Evolutionary conservation across 1,140 invertebrate genomes (phyloP), one percentile per base, ranked within the genome.

Genomic region (Eupristina koningsbergeri): DNA sequence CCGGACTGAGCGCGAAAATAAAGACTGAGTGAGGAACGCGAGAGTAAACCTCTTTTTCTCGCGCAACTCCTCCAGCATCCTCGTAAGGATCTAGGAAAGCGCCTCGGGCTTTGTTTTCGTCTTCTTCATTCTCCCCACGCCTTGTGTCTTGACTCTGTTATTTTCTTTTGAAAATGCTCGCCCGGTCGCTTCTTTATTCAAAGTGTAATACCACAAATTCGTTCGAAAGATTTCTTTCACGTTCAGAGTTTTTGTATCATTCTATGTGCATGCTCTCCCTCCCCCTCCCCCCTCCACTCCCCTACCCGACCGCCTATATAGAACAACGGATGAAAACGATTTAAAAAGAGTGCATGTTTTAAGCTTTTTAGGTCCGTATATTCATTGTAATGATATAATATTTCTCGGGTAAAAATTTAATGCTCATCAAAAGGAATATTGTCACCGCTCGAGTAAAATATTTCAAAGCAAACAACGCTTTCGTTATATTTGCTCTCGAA

Each of bases 1-100:
- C 34, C 67, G 34, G 67, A 36, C 34, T 22, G 36, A 41, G 34
- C 67, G 34, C 67, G 34, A 26, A 19, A 26, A 71, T 71, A 71
- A 36, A 71, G 34, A 71, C 8, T 6, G 13, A 1, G 67, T 36
- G 17, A 26, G 67, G 6, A 41, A 22, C 34, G 67, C 17, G 36
- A 9, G 34, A n/a, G 31, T 41, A 29, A 71, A 26, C 67, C 67
- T 29, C 67, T 41, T 71, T 71, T 71, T 71, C 39, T 71, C 67
- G 67, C 67, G 36, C 67, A 9, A 22, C 1, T 8, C n/a, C n/a
- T n/a, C n/a, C n/a, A n/a, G n/a, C n/a, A n/a, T n/a, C 45, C 34
- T 29, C 71, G 71, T 15, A n/a, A 53, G 74, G 50, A 76, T 76
- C 74, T 76, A 76, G 74, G 31, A 76, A 58, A 36, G 45, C 74